phyloP scores from a whole-genome alignment of 2,797 vertebrate species.

The Anguilla anguilla region DNA sequence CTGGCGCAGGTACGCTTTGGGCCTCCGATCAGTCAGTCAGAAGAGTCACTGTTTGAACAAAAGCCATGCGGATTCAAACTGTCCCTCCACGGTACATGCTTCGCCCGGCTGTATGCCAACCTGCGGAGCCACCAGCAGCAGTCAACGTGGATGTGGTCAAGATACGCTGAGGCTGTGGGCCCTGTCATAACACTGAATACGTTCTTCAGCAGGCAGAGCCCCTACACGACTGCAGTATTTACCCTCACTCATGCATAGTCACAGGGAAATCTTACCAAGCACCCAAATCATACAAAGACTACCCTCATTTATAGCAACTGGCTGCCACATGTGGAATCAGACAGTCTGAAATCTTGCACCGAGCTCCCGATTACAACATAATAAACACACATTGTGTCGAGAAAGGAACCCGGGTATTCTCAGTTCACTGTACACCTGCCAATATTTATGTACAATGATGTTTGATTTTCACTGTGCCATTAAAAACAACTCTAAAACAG shows the following conservation, averaged over 20 bases:
- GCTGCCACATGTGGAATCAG: neutral
- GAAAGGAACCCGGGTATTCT: neutral
- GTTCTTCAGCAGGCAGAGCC: neutral
- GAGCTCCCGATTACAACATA: neutral
- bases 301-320: neutral
- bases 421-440: slow-evolving; percentile 3
- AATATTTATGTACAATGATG: neutral
- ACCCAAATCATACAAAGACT: neutral
- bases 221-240: neutral
- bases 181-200: neutral
- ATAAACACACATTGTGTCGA: slow-evolving; percentile 5
- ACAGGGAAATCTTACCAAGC: neutral
- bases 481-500: neutral
- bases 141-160: neutral
- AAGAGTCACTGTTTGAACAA: neutral
- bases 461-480: neutral
- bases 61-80: neutral
- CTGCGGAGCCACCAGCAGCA: neutral
- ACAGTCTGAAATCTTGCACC: neutral
- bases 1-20: neutral
- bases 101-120: too few relatives aligned
- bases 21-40: neutral
- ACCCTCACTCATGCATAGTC: neutral
- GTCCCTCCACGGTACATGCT: neutral
- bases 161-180: neutral